Conservation (phyloP, 2,797 vertebrate species). For the Dermochelys coriacea region DNA sequence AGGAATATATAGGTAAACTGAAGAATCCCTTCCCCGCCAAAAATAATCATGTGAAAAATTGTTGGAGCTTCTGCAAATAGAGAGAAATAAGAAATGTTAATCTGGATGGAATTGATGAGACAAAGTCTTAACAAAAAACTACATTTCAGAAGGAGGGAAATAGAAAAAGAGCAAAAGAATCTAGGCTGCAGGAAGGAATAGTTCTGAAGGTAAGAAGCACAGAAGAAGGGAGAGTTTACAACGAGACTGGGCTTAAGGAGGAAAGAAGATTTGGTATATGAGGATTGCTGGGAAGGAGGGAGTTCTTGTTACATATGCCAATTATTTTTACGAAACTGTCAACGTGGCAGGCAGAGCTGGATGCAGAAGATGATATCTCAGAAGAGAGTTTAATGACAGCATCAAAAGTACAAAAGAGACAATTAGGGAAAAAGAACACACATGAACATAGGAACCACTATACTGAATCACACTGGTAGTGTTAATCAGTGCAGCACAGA, state of each 20-base stretch:
- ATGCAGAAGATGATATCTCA: not conserved
- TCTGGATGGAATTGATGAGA: not conserved
- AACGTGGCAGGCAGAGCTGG: not conserved
- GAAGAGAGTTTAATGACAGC: not conserved
- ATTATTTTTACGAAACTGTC: no score
- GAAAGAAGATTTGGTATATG: fast-evolving
- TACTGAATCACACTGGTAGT: not conserved
- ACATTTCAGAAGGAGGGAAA: not conserved
- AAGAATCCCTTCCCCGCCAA: not conserved
- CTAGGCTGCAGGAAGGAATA: not conserved
- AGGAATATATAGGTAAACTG: not conserved
- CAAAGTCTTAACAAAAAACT: not conserved
- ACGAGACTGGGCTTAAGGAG: not conserved
- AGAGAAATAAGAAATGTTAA: not conserved
- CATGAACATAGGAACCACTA: no score
- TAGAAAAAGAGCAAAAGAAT: no score
- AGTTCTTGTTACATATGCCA: no score
- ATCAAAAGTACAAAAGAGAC: not conserved
- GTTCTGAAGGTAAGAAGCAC: not conserved
- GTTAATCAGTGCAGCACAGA: not conserved
- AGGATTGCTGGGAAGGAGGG: not conserved
- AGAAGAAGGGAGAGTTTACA: not conserved
- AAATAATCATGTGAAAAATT: not conserved
- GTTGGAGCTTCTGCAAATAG: not conserved
- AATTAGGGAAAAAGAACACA: not conserved